Percentiles rank a stretch among this genome's conserved stretches.
Conservation (phyloP, 2,888 invertebrate species). For the Opisthograptis luteolata region DNA sequence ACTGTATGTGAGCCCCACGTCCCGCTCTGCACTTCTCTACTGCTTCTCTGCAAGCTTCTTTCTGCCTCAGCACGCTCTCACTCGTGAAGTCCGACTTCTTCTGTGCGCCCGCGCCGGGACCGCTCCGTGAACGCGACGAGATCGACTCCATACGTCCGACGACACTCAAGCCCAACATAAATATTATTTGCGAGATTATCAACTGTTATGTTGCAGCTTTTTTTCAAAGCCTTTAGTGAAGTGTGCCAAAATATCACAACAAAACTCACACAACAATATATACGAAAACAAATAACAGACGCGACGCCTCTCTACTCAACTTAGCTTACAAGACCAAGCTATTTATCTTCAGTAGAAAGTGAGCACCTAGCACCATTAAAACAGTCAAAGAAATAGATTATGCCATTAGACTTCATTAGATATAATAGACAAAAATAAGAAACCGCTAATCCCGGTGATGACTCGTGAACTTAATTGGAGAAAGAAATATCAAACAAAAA, state of each 20-base stretch:
- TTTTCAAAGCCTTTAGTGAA: constrained; percentile 66
- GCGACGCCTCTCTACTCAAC: constrained; percentile 28
- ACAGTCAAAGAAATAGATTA: constrained; percentile 30
- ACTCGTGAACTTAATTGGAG: constrained; percentile 15
- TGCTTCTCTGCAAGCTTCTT: constrained; percentile 84
- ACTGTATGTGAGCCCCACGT: constrained; percentile 82
- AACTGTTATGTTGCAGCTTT: constrained; percentile 78
- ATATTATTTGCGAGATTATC: constrained; percentile 72
- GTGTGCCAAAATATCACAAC: constrained; percentile 50
- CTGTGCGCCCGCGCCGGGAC: constrained; percentile 66
- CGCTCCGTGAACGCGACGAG: constrained; percentile 35
- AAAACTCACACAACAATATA: constrained; percentile 33
- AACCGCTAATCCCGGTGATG: constrained; percentile 18
- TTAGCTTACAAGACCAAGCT: constrained; percentile 36
- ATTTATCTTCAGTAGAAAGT: constrained; percentile 42
- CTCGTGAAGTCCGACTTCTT: constrained; percentile 69
- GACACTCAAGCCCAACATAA: constrained; percentile 51
- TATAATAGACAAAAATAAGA: constrained; percentile 25
- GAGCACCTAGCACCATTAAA: constrained; percentile 42
- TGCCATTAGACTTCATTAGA: constrained; percentile 40
- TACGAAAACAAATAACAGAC: constrained; percentile 30
- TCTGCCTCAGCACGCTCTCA: constrained; percentile 83
- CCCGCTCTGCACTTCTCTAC: constrained; percentile 84
- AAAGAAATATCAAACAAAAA: constrained; percentile 14
- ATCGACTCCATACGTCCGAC: constrained; percentile 61